Evolutionary conservation across 2,888 invertebrate genomes (phyloP).

Genomic region (Euplexia lucipara): DNA sequence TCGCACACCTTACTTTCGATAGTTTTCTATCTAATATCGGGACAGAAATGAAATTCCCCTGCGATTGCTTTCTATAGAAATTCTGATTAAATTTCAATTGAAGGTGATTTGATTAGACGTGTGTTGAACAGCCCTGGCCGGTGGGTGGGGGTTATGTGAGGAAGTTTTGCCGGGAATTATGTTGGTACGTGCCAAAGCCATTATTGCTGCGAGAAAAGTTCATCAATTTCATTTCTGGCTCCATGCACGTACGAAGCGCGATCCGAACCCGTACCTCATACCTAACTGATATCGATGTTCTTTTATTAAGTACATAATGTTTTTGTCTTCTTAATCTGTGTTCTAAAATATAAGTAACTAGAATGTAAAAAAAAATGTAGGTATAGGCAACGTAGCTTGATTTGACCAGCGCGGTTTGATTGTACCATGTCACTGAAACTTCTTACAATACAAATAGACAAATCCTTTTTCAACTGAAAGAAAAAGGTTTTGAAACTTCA

Average conservation of each 20-base stretch:
- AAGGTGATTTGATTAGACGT: constrained; percentile 34
- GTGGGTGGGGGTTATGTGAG: constrained; percentile 80
- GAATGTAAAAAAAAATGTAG: too few species aligned
- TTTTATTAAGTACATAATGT: constrained; percentile 42
- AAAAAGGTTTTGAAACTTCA: constrained; percentile 1
- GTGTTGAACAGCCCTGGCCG: constrained; percentile 78
- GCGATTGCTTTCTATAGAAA: constrained; percentile 22
- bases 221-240: constrained; percentile 91
- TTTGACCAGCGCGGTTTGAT: too few species aligned
- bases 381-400: too few species aligned
- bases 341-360: background rate
- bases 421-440: background rate
- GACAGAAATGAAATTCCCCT: constrained; percentile 18
- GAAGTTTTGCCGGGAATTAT: constrained; percentile 90
- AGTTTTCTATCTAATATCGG: constrained; percentile 46
- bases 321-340: constrained; percentile 10
- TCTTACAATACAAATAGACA: background rate
- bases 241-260: constrained; percentile 66
- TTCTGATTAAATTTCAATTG: constrained; percentile 41
- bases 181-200: constrained; percentile 91
- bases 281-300: constrained; percentile 55
- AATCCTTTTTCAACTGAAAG: background rate
- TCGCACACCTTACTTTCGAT: constrained; percentile 55
- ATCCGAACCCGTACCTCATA: constrained; percentile 55
- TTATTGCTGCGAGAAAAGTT: constrained; percentile 91